Conservation (phyloP, 2,797 vertebrate species). For the Rhinella marina region DNA sequence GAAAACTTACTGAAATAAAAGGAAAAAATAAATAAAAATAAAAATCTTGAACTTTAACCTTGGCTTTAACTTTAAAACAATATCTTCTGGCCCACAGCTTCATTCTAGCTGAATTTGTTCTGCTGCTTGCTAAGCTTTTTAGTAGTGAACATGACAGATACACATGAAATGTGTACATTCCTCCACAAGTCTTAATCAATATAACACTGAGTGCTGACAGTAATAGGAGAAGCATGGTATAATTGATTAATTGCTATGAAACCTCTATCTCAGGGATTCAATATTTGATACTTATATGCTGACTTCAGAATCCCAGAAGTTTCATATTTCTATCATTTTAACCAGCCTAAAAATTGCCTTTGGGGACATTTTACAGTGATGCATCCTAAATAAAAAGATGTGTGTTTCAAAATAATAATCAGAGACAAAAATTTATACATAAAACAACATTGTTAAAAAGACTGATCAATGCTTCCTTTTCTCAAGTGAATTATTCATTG, state of each 20-base stretch:
- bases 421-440: constrained; percentile 21
- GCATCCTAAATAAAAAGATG: constrained; percentile 43
- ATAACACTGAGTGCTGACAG: not conserved
- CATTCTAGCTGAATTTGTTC: not conserved
- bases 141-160: not conserved
- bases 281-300: not conserved
- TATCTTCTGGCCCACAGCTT: not conserved
- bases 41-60: too few relatives aligned
- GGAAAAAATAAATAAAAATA: too few relatives aligned
- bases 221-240: not conserved
- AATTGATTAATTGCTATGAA: not conserved
- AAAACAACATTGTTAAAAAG: constrained; percentile 62
- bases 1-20: too few relatives aligned
- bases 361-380: not conserved
- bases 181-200: not conserved
- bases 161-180: not conserved
- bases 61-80: not conserved
- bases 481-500: constrained; percentile 26
- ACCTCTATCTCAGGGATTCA: too few relatives aligned
- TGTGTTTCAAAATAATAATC: constrained; percentile 33
- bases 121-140: not conserved
- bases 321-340: not conserved
- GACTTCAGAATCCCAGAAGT: not conserved
- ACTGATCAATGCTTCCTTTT: constrained; percentile 55
- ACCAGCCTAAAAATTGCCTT: constrained; percentile 1